A percentile compares a stretch with the other conserved stretches of the same genome.
Evolutionary conservation across 2,113 vertebrate genomes (phyloP).

Genomic region (Lonchura striata): DNA sequence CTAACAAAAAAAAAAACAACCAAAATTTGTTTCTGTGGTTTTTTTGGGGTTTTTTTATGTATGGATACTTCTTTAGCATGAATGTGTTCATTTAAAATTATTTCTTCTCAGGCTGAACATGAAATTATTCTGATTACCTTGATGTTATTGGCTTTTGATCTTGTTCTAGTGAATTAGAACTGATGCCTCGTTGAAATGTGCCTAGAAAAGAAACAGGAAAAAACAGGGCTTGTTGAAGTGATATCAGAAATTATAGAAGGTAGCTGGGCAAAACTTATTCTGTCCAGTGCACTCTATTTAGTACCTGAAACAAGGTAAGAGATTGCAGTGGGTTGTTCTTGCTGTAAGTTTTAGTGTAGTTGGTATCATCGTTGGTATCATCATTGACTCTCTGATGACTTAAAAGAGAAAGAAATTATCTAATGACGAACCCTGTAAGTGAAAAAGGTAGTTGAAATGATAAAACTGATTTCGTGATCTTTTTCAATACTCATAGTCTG

Average conservation of each 20-base stretch:
- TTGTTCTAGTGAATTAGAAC: background rate
- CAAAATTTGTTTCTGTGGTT: background rate
- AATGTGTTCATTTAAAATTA: background rate
- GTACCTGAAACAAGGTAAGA: background rate
- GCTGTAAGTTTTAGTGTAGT: background rate
- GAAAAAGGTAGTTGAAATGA: constrained; percentile 8
- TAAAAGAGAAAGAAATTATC: background rate
- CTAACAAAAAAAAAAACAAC: background rate
- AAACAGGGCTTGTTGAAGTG: background rate
- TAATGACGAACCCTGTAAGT: background rate
- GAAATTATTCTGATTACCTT: background rate
- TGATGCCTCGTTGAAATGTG: background rate
- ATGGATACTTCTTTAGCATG: background rate
- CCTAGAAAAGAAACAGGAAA: background rate
- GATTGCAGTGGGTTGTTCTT: background rate
- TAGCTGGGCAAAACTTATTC: background rate
- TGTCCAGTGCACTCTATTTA: background rate
- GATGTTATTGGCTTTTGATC: background rate
- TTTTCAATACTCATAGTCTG: rapidly evolving
- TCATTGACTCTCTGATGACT: background rate
- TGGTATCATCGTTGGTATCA: background rate
- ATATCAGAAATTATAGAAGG: background rate
- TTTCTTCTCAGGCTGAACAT: background rate
- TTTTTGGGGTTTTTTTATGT: background rate
- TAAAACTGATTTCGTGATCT: background rate